Evolutionary conservation across 2,888 invertebrate species (phyloP).

Genomic region (Arenicola marina): DNA sequence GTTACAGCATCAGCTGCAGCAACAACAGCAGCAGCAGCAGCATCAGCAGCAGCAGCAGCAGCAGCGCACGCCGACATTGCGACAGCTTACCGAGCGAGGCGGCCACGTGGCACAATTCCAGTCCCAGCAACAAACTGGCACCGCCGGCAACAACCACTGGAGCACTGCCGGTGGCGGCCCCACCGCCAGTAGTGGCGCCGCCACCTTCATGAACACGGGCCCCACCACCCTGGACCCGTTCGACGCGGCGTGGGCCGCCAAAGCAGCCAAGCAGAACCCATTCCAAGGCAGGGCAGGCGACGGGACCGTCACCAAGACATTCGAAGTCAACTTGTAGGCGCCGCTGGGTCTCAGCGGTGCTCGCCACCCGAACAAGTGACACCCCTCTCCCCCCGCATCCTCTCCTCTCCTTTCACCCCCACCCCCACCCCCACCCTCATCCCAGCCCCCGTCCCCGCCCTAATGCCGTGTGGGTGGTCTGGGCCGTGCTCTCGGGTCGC

Average conservation of each 20-base stretch:
- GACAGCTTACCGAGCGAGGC: conserved; percentile 64
- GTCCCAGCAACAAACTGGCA: conserved; percentile 22
- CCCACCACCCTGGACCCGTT: conserved; percentile 75
- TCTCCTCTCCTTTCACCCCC: too few relatives aligned
- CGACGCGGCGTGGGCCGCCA: conserved; percentile 82
- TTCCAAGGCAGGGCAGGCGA: conserved; percentile 21
- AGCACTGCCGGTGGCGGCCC: background rate
- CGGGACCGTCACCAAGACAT: background rate
- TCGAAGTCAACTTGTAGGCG: conserved; percentile 6
- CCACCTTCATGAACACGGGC: too few relatives aligned
- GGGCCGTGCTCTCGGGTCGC: too few relatives aligned
- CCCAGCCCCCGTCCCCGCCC: too few relatives aligned
- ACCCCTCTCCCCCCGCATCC: too few relatives aligned
- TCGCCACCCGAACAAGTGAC: too few relatives aligned
- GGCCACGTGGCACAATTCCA: conserved; percentile 41
- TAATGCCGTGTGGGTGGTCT: too few relatives aligned
- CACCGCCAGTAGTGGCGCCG: conserved; percentile 8
- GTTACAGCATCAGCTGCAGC: conserved; percentile 48
- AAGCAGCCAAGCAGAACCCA: conserved; percentile 63
- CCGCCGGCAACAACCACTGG: conserved; percentile 12
- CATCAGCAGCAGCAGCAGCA: conserved; percentile 39
- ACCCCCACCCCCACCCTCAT: too few relatives aligned
- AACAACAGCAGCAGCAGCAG: too few relatives aligned
- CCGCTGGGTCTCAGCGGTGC: too few relatives aligned
- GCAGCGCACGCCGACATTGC: conserved; percentile 43